Base-by-base conservation (phyloP, 2,797 vertebrate species). In the Semaprochilodus insignis region DNA sequence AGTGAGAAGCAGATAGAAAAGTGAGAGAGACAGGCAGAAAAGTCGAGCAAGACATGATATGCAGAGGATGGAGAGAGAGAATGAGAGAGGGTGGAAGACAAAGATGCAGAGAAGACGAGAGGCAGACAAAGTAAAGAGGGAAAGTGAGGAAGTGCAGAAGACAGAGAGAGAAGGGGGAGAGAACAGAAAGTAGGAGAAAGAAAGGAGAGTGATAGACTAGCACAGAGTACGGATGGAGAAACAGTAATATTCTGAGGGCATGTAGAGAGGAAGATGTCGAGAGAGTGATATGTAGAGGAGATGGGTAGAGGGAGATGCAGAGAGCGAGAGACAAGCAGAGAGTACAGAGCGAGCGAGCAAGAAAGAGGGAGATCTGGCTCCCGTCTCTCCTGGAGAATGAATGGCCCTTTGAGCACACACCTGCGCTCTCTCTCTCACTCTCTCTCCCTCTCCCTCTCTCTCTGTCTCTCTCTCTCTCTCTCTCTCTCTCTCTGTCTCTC, bases 361-460 rank as follows among this genome's bases (percentile, higher is more conserved):
- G 44, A 62, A 59, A 2, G 27, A 19, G 27, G 8, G 25, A 76
- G 21, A 31, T 85, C 81, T 85, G 80, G 60, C 85, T 72, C 60
- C 25, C 27, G 6, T 75, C 62, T 75, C 23, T 17, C 1, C 31
- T 34, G 17, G 83, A 86, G 81, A 83, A 86, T 95, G 91, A 95
- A 95, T 93, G 88, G 84, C 73, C 77, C 92, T 94, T 95, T 94
- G 82, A 89, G 65, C 85, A 77, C 71, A 83, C 83, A 85, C 86
- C 83, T 83, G 86, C 74, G 34, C 62, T 51, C 73, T 55, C 57
- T 75, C 34, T 57, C 66, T 71, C 54, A 52, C 55, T 31, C 40
- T 34, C 1, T 80, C 63, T 75, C 62, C 74, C 19, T 82, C 75
- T 23, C 57, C 57, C 51, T 44, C 73, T 83, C 73, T 79, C 14